phyloP scores from a whole-genome alignment of 2,797 vertebrate genomes.

The Sarcoramphus papa region DNA sequence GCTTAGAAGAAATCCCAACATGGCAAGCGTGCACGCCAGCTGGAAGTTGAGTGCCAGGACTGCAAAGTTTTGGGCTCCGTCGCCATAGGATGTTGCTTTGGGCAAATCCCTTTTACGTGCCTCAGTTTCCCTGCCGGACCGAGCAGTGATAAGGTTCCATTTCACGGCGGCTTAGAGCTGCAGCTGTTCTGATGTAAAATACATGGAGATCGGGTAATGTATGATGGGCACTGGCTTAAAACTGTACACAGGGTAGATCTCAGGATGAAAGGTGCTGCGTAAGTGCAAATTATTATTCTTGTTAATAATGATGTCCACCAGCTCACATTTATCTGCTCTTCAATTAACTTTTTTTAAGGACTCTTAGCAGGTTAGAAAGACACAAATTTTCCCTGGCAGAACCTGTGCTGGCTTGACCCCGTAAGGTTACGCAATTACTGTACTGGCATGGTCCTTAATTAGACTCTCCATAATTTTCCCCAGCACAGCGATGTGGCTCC shows the following conservation, averaged over 20 bases:
- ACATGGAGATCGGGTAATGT: accelerated
- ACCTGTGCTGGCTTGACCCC: constrained; percentile 49
- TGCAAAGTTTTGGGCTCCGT: background rate
- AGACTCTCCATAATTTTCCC: constrained; percentile 39
- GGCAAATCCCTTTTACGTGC: background rate
- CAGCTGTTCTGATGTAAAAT: background rate
- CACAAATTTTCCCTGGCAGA: constrained; percentile 47
- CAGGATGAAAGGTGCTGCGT: background rate
- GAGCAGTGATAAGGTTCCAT: accelerated
- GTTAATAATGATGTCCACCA: constrained; percentile 30
- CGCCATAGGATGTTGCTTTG: accelerated
- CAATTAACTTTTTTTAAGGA: constrained; percentile 58
- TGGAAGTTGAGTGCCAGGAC: background rate
- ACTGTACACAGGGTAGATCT: background rate
- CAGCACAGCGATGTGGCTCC: background rate
- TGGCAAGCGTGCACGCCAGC: accelerated
- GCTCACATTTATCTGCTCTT: constrained; percentile 38
- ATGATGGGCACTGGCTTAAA: background rate
- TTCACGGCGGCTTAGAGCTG: background rate
- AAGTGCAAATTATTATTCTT: constrained; percentile 33
- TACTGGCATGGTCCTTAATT: constrained; percentile 43
- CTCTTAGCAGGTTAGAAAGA: constrained; percentile 20
- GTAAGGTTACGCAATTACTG: constrained; percentile 52
- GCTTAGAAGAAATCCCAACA: background rate
- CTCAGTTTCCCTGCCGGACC: accelerated